A percentile compares a stretch with the other conserved stretches of the same genome.
These are phyloP conservation scores for Myripristis jacobus DNA, from an alignment of 2,797 vertebrate species.

Conservation along the genomic window DNA sequence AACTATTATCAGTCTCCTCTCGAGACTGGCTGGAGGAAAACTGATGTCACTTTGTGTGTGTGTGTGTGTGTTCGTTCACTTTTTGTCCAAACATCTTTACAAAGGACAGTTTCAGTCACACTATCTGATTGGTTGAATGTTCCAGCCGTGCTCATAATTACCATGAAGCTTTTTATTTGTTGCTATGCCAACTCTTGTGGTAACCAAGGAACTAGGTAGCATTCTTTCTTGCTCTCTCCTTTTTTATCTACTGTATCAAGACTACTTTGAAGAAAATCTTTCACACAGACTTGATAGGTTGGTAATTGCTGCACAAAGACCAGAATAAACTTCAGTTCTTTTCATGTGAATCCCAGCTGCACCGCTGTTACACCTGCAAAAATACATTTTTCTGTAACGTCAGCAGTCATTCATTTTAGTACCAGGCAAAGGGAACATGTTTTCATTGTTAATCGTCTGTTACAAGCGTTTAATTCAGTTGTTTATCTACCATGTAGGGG, in stretches of 20 bases:
- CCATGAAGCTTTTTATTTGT: background rate
- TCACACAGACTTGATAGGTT: background rate
- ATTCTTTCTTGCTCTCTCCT: background rate
- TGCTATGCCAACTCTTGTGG: background rate
- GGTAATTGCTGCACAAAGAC: background rate
- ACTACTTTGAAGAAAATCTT: background rate
- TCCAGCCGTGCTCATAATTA: conserved; percentile 7
- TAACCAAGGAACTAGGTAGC: background rate
- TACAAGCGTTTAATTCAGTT: conserved; percentile 21
- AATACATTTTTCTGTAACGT: background rate
- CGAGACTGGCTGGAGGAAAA: conserved; percentile 11
- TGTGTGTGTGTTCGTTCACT: background rate
- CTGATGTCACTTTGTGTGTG: conserved; percentile 4
- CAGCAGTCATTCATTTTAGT: background rate
- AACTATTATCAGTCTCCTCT: conserved; percentile 6
- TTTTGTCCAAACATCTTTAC: background rate
- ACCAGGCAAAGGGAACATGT: background rate
- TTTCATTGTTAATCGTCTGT: background rate
- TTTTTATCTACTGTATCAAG: background rate
- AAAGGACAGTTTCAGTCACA: background rate
- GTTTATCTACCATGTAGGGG: conserved; percentile 86
- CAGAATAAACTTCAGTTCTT: background rate
- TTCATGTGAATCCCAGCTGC: background rate
- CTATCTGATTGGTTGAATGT: background rate
- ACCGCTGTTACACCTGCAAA: conserved; percentile 3